phyloP scores from a whole-genome alignment of 2,113 vertebrate species.

The Esox niger region DNA sequence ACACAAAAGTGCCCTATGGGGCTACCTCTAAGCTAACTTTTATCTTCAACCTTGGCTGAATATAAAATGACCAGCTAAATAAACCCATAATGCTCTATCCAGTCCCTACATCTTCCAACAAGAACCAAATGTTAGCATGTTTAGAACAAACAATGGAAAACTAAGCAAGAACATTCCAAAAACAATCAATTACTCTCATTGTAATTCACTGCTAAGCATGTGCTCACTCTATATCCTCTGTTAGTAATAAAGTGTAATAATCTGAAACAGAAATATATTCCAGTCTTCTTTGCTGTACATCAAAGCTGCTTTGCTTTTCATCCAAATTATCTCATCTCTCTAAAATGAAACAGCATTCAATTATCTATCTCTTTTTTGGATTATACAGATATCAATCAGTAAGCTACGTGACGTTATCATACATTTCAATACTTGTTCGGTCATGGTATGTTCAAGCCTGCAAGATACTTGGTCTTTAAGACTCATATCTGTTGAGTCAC shows the following conservation, averaged over 20 bases:
- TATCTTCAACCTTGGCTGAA: background rate
- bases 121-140: background rate
- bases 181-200: background rate
- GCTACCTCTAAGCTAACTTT: background rate
- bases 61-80: background rate
- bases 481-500: background rate
- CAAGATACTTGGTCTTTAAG: background rate
- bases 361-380: background rate
- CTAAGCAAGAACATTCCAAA: too few species aligned
- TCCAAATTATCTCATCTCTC: background rate
- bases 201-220: background rate
- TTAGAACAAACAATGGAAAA: background rate
- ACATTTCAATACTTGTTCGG: background rate
- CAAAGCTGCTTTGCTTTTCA: conserved; percentile 6
- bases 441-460: background rate
- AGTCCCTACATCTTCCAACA: background rate
- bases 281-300: background rate
- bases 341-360: conserved; percentile 2
- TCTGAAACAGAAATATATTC: background rate
- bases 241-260: background rate
- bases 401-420: background rate
- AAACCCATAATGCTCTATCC: background rate
- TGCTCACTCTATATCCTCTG: background rate
- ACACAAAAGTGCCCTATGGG: background rate
- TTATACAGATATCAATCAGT: background rate